phyloP scores from a whole-genome alignment of 2,797 vertebrate genomes.

The Acropternis orthonyx region DNA sequence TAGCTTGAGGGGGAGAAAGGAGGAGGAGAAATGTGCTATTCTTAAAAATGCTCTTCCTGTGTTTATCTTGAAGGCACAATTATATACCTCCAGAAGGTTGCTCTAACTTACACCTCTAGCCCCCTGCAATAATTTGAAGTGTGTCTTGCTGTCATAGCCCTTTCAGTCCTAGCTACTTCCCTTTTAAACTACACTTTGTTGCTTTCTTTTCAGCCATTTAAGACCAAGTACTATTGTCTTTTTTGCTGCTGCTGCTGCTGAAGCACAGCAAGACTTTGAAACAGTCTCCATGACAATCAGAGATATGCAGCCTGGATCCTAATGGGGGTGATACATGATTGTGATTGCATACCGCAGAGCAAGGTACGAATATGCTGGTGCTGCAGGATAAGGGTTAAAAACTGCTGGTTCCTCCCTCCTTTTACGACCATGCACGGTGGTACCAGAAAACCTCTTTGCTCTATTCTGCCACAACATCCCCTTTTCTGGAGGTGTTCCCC shows the following conservation, averaged over 20 bases:
- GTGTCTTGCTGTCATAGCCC: background rate
- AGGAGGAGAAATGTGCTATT: background rate
- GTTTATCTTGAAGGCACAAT: background rate
- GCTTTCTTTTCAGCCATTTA: background rate
- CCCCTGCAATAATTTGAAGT: background rate
- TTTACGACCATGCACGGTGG: accelerated
- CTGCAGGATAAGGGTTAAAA: background rate
- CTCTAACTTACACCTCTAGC: background rate
- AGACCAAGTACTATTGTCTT: background rate
- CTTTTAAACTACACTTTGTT: background rate
- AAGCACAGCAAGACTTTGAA: constrained; percentile 14
- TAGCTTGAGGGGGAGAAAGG: background rate
- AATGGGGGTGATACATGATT: background rate
- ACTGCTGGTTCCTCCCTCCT: background rate
- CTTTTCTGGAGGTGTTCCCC: background rate
- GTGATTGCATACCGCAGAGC: background rate
- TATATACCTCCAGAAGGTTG: background rate
- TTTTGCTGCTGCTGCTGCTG: background rate
- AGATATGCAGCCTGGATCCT: background rate
- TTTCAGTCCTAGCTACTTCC: background rate
- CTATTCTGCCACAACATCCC: background rate
- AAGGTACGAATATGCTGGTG: background rate
- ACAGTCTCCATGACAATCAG: constrained; percentile 60
- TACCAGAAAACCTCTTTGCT: background rate
- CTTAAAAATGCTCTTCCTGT: background rate